Base-by-base conservation (phyloP, 1,140 invertebrate genomes). In the Leptoteleia sp. region DNA sequence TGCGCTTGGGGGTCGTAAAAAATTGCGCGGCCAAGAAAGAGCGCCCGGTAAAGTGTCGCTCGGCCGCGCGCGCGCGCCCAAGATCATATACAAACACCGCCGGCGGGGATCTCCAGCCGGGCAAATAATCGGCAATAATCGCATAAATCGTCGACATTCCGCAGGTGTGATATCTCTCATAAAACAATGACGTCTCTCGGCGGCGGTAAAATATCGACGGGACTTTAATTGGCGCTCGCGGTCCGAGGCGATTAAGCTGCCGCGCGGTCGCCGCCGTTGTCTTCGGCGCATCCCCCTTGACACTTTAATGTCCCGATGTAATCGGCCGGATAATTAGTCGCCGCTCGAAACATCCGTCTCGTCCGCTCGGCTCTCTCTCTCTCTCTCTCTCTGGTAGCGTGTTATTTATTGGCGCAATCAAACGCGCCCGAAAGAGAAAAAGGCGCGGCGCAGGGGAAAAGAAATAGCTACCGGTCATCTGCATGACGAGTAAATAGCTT, bases 401-500 rank as follows among this genome's bases (percentile, higher is more conserved):
- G 68, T 81, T 81, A 84, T 85, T 85, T 84, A 84, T 85, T 70
- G 82, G 52, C 62, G 73, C 80, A 84, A 84, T 84, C 82, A 84
- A 82, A 80, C 76, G 68, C 50, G 70, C 45, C 42, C 25, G 47
- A 77, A 80, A 65, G 50, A 76, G 72, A 61, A 79, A 76, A 76
- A 76, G 67, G 15, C 48, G 48, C 70, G 52, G 68, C 75, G 71
- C n/a, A n/a, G 79, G 76, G 79, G 54, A 38, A 79, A 79, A 73
- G 80, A 83, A 73, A 73, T 80, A 55, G 80, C 84, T 85, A 85
- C 83, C 71, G 84, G 81, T 86, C 83, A 85, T 86, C 82, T 86
- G 83, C 83, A 85, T 86, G 82, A 86, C 79, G 84, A 85, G 83
- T 84, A 85, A 84, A 85, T 86, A 82, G 83, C 72, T 65, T 83